Conservation (phyloP, 2,888 invertebrate genomes). For the Phorcus lineatus region DNA sequence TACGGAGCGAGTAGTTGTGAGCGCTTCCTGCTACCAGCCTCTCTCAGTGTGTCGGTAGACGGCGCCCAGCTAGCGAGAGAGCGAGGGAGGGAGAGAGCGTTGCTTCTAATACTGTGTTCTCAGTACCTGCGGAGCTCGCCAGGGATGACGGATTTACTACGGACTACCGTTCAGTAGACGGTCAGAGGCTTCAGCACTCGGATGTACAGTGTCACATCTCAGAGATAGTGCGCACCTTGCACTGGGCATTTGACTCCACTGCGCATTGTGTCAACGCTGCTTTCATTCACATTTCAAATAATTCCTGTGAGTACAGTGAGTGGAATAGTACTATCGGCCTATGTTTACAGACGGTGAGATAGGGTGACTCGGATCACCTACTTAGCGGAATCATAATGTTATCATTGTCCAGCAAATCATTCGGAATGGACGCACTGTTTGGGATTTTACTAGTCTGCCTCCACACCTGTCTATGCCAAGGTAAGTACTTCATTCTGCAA, state of each 20-base stretch:
- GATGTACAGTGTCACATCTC: not conserved
- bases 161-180: not conserved
- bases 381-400: not conserved
- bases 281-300: not conserved
- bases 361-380: not conserved
- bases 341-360: not conserved
- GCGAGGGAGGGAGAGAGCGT: too few relatives aligned
- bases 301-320: not conserved
- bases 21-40: not conserved
- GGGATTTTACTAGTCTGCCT: constrained; percentile 4
- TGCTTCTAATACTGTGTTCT: too few relatives aligned
- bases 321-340: not conserved
- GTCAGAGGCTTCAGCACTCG: not conserved
- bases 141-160: not conserved
- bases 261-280: not conserved
- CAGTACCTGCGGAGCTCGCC: not conserved
- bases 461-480: not conserved
- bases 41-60: not conserved
- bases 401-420: not conserved
- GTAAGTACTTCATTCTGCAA: not conserved
- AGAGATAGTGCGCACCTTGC: not conserved
- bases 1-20: not conserved
- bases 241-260: too few relatives aligned
- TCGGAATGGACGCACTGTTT: not conserved
- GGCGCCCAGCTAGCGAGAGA: not conserved